Conservation (phyloP, 2,113 vertebrate species). For the Pelusios castaneus region DNA sequence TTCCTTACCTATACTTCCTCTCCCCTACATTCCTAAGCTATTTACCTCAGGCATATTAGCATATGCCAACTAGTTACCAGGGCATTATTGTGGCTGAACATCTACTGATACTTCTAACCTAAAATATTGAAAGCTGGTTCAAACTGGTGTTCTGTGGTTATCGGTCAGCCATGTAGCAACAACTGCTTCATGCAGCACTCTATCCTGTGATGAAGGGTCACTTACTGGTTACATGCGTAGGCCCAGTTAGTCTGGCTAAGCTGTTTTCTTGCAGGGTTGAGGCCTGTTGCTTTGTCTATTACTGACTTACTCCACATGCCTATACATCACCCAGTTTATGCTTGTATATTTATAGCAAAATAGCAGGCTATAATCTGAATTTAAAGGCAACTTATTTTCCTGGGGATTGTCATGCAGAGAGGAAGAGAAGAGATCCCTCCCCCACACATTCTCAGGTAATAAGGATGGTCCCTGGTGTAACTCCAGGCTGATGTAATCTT, state of each 20-base stretch:
- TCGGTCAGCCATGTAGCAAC: not conserved
- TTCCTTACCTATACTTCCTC: too few species aligned
- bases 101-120: not conserved
- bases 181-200: not conserved
- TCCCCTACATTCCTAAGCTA: too few species aligned
- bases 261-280: not conserved
- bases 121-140: not conserved
- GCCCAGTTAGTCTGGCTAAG: not conserved
- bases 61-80: not conserved
- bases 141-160: not conserved
- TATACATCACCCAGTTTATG: not conserved
- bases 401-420: not conserved
- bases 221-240: not conserved
- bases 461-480: not conserved
- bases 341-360: not conserved
- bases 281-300: not conserved
- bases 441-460: not conserved
- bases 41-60: too few species aligned
- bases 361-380: not conserved
- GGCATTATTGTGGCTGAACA: not conserved
- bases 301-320: not conserved
- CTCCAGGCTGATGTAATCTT: not conserved
- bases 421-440: not conserved
- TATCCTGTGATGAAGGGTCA: not conserved
- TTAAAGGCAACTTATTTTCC: not conserved